Evolutionary conservation across 2,797 vertebrate genomes (phyloP), one percentile per base, ranked within the genome.

Genomic region (Bucorvus abyssinicus): DNA sequence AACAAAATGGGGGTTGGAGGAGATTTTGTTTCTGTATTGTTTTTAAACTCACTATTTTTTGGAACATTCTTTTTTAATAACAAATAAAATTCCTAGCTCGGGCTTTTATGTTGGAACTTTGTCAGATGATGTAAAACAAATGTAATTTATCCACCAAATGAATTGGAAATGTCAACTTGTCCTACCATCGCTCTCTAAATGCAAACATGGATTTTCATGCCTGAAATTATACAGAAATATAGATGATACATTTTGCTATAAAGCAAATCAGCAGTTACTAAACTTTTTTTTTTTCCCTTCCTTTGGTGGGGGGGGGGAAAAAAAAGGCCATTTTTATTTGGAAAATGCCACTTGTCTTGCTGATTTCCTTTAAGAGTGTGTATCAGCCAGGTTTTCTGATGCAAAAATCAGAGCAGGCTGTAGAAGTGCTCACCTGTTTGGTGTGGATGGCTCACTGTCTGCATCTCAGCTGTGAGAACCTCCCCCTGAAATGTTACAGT

Each of bases 51-150:
- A 32, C 5, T 71, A 22, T 47, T 77, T 93, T 91, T 93, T 87
- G 20, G 68, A 87, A 59, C 55, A 42, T 80, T 74, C 53, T 60
- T 92, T 89, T 92, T 80, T 30, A 87, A 87, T 77, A 92, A 95
- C 50, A 92, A 94, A 63, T 67, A 50, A 69, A 93, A 84, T 86
- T 95, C 78, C 44, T 57, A 86, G 30, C 32, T 87, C 32, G 34
- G 73, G 76, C 64, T 93, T 95, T 96, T 87, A 77, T 85, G 55
- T 86, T 94, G 56, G 52, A 93, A 56, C 49, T 81, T 82, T 91
- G 60, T 81, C 77, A 70, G 77, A 84, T 95, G 94, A 95, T 95
- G 75, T 94, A 87, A 93, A 95, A 50, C 90, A 94, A 95, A 93
- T 94, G 87, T 80, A 91, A 93, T 73, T 79, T 94, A 83, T 4